Conservation (phyloP, 2,113 vertebrate species). For the Todiramphus chloris region DNA sequence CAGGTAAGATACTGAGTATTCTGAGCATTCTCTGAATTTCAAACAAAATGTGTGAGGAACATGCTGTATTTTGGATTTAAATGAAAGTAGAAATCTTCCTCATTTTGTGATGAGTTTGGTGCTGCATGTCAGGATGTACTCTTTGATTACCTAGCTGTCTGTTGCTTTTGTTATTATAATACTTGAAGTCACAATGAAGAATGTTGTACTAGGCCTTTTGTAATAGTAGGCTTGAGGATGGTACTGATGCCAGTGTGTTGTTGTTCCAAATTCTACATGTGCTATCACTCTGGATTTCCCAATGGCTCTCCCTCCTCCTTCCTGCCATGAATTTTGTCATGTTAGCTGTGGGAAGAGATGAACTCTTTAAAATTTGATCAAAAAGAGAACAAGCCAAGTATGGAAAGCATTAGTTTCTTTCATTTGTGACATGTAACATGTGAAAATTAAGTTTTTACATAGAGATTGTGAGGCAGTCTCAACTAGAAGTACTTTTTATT, state of each 20-base stretch:
- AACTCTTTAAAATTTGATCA: background rate
- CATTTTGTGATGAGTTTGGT: background rate
- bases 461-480: background rate
- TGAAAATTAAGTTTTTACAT: background rate
- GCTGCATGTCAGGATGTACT: background rate
- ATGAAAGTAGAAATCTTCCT: background rate
- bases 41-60: background rate
- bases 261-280: background rate
- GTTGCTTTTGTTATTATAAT: background rate
- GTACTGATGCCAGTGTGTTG: background rate
- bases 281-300: background rate
- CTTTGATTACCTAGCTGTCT: background rate
- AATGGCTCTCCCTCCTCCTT: background rate
- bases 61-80: background rate
- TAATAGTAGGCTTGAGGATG: background rate
- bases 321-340: background rate
- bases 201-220: background rate
- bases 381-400: background rate
- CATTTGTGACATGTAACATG: background rate
- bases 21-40: background rate
- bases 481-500: background rate
- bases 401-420: background rate
- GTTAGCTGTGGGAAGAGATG: background rate
- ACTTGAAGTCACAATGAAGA: background rate
- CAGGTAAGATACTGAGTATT: background rate